Conservation (phyloP, 2,113 vertebrate genomes). For the Brienomyrus brachyistius region DNA sequence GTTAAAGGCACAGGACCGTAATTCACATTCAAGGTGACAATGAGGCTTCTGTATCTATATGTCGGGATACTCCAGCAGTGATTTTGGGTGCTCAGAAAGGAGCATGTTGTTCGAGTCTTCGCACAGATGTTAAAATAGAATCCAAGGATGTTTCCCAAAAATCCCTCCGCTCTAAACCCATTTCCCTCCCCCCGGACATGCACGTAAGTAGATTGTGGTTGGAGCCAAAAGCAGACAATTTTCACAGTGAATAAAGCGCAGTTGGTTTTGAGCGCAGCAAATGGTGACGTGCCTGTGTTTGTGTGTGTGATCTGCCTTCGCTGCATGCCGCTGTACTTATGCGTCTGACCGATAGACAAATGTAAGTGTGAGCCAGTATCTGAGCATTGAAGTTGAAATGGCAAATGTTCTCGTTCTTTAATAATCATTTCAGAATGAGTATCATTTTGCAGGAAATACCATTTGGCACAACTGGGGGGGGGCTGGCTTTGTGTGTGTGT, state of each 20-base stretch:
- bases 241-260: constrained; percentile 4
- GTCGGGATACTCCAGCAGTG: not conserved
- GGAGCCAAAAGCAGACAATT: not conserved
- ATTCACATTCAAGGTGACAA: constrained; percentile 31
- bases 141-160: constrained; percentile 11
- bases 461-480: not conserved
- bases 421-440: not conserved
- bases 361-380: constrained; percentile 2
- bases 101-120: not conserved
- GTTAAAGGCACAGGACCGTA: constrained; percentile 63
- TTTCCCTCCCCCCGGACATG: not conserved
- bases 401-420: not conserved
- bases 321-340: not conserved
- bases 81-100: not conserved
- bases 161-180: not conserved
- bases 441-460: not conserved
- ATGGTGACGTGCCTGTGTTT: not conserved
- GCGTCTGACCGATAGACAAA: not conserved
- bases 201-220: not conserved
- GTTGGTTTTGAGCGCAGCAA: not conserved
- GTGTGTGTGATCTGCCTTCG: not conserved
- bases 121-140: constrained; percentile 3
- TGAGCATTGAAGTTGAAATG: not conserved
- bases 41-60: constrained; percentile 22
- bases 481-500: not conserved